A percentile compares a stretch with the other conserved stretches of the same genome.
Conservation (phyloP, 1,140 invertebrate genomes). For the Diorhabda carinulata region DNA sequence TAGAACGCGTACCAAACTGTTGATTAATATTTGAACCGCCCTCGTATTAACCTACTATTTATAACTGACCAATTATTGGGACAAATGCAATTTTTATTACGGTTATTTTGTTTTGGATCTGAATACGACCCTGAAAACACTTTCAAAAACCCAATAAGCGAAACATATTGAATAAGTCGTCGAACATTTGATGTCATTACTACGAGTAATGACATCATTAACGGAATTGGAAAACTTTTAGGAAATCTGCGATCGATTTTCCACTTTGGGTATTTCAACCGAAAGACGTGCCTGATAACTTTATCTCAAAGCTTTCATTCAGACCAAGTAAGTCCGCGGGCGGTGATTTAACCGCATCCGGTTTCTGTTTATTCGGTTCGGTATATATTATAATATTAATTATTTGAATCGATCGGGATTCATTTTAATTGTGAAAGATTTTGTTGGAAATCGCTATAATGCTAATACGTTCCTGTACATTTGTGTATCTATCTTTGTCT, state of each 20-base stretch:
- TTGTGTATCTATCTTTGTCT: slow-evolving; percentile 3
- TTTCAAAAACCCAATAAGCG: not conserved
- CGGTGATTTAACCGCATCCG: no score
- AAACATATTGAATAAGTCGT: slow-evolving; percentile 3
- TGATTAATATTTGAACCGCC: no score
- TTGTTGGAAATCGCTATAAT: no score
- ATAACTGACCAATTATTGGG: no score
- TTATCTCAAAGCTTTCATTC: slow-evolving; percentile 1
- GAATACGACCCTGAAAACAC: not conserved
- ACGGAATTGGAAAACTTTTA: slow-evolving; percentile 11
- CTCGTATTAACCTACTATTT: no score
- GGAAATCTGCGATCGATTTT: slow-evolving; percentile 13
- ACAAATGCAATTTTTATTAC: no score
- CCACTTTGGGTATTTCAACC: not conserved
- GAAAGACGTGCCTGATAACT: not conserved
- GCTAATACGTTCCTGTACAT: not conserved
- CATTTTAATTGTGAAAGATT: no score
- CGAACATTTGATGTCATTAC: slow-evolving; percentile 10
- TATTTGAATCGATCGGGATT: no score
- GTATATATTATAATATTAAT: no score
- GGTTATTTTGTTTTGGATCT: no score
- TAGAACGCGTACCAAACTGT: no score
- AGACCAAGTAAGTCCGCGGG: not conserved
- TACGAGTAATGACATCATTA: slow-evolving; percentile 10
- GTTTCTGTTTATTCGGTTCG: no score